phyloP scores from a whole-genome alignment of 2,797 vertebrate species.

The Pangasius mekongensis region DNA sequence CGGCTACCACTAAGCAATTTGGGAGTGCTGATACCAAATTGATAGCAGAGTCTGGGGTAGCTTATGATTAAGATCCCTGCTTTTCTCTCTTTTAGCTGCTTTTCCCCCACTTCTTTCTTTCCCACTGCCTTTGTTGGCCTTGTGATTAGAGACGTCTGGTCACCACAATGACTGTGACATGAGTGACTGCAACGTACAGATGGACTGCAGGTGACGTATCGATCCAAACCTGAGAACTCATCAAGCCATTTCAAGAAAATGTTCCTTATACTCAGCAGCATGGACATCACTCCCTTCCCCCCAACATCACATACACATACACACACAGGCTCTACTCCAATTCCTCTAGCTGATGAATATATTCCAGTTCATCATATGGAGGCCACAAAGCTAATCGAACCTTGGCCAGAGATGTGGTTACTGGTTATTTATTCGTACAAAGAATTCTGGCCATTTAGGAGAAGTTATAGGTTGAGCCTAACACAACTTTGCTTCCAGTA shows the following conservation, averaged over 20 bases:
- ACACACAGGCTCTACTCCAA: conserved; percentile 2
- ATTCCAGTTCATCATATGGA: conserved; percentile 54
- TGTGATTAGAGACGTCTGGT: conserved; percentile 17
- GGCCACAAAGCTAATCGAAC: conserved; percentile 41
- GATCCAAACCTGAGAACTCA: conserved; percentile 67
- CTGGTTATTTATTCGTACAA: conserved; percentile 26
- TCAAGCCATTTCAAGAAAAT: conserved; percentile 69
- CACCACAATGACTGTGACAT: conserved; percentile 37
- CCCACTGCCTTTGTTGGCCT: conserved; percentile 12
- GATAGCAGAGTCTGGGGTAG: conserved; percentile 58
- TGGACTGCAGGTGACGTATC: conserved; percentile 63
- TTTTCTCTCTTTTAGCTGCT: conserved; percentile 20
- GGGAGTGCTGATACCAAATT: conserved; percentile 60
- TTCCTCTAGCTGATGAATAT: conserved; percentile 58
- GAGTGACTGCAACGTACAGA: conserved; percentile 60
- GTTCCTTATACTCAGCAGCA: conserved; percentile 58
- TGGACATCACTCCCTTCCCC: conserved; percentile 34
- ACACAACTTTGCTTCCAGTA: neutral
- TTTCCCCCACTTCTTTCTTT: neutral
- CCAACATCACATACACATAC: conserved; percentile 17
- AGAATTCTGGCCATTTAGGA: conserved; percentile 24
- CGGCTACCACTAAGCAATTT: conserved; percentile 57
- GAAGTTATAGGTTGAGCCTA: conserved; percentile 13
- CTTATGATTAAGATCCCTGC: conserved; percentile 68
- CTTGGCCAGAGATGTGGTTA: conserved; percentile 31